Conservation (phyloP, 2,113 vertebrate species). For the Coptodon bakossiorum region DNA sequence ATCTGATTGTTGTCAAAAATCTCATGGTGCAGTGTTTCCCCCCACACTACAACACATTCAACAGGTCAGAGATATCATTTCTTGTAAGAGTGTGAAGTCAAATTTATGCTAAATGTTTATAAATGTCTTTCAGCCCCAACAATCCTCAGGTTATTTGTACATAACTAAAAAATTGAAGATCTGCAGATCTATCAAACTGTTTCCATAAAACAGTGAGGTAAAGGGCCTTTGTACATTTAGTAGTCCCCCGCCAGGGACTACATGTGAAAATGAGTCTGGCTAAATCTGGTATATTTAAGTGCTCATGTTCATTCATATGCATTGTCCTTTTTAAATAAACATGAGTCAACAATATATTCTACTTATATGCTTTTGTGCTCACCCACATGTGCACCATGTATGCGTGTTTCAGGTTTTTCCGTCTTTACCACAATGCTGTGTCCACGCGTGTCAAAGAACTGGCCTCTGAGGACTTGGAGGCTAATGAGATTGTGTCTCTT, state of each 20-base stretch:
- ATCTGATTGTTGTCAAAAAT: constrained; percentile 86
- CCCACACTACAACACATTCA: constrained; percentile 88
- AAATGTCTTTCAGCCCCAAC: too few species aligned
- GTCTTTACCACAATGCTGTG: constrained; percentile 86
- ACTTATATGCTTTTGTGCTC: background rate
- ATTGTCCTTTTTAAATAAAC: background rate
- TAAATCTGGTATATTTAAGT: background rate
- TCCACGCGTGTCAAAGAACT: constrained; percentile 86
- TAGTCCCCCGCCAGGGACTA: background rate
- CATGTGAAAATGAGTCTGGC: background rate
- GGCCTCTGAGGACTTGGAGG: constrained; percentile 86
- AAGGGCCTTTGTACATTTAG: background rate
- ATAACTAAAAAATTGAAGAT: background rate
- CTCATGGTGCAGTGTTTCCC: constrained; percentile 93
- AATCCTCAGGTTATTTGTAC: background rate
- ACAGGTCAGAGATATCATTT: constrained; percentile 12
- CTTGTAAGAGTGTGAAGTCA: background rate
- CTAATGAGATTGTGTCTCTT: constrained; percentile 93
- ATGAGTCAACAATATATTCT: background rate
- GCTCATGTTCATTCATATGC: background rate
- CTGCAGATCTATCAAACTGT: background rate
- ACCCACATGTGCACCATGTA: background rate
- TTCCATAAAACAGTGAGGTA: background rate
- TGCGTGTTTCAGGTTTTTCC: constrained; percentile 66
- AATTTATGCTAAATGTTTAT: rapidly evolving